Percentiles rank a stretch among this genome's conserved stretches.
phyloP scores from a whole-genome alignment of 2,888 invertebrate species.

The Molanna angustata region DNA sequence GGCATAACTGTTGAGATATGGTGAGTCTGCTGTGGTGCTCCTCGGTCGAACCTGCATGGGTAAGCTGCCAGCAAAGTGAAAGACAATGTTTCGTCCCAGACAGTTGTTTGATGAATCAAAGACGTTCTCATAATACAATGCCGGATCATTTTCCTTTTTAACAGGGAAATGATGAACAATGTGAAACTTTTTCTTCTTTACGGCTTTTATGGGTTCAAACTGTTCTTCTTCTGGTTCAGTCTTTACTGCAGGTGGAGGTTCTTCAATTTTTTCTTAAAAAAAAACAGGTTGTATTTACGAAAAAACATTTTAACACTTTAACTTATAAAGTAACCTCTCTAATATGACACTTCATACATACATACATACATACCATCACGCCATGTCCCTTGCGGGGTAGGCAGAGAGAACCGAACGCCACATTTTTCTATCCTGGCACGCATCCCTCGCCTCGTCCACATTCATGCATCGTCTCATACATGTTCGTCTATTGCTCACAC shows the following conservation, averaged over 20 bases:
- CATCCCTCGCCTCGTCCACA: no score
- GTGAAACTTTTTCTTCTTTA: slow-evolving; percentile 24
- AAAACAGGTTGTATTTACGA: no score
- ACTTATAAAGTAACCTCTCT: no score
- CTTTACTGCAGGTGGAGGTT: slow-evolving; percentile 27
- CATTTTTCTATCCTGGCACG: no score
- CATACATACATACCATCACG: no score
- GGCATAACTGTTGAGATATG: slow-evolving; percentile 16
- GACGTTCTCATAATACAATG: slow-evolving; percentile 11
- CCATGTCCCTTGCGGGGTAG: no score
- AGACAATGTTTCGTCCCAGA: slow-evolving; percentile 14
- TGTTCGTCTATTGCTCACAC: no score
- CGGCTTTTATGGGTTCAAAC: slow-evolving; percentile 19
- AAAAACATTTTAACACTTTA: no score
- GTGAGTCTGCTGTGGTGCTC: slow-evolving; percentile 12
- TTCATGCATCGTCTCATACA: no score
- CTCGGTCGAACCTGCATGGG: slow-evolving; percentile 13
- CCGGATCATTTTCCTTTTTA: slow-evolving; percentile 18
- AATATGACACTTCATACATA: no score
- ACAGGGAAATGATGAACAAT: slow-evolving; percentile 22
- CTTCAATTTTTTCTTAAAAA: slow-evolving; percentile 36
- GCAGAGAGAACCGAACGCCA: no score
- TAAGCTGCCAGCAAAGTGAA: slow-evolving; percentile 22
- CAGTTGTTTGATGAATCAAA: slow-evolving; percentile 20
- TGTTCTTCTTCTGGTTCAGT: slow-evolving; percentile 19